Conservation (phyloP, 23 tunicate species). For the Aplidium turbinatum region DNA sequence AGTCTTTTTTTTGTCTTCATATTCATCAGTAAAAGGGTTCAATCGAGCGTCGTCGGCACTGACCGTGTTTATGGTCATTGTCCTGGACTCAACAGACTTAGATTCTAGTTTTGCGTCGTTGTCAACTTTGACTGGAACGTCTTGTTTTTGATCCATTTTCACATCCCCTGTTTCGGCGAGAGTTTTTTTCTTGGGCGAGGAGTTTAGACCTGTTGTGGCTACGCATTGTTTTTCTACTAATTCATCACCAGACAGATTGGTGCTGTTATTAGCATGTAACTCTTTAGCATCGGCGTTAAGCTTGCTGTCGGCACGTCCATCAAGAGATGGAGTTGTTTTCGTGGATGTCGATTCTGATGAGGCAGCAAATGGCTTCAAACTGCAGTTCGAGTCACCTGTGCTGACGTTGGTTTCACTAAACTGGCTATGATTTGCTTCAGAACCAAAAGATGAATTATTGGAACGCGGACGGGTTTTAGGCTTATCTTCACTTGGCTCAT, state of each 20-base stretch:
- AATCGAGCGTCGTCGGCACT: conserved; percentile 36
- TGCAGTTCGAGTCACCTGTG: not conserved
- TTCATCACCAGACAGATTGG: conserved; percentile 30
- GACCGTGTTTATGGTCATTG: conserved; percentile 9
- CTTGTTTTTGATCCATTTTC: not conserved
- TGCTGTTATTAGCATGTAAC: not conserved
- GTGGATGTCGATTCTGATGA: not conserved
- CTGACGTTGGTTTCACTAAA: not conserved
- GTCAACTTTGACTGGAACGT: not conserved
- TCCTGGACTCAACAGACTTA: not conserved
- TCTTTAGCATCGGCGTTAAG: not conserved
- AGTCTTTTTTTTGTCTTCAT: conserved; percentile 36
- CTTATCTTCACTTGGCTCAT: not conserved
- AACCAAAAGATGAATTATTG: not conserved
- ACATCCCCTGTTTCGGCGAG: not conserved
- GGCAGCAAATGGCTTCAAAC: not conserved
- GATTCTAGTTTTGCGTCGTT: not conserved
- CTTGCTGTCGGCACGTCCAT: not conserved
- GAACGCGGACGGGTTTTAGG: conserved; percentile 10
- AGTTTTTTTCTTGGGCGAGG: too few relatives aligned
- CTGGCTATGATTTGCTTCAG: not conserved
- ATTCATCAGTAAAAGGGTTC: conserved; percentile 67
- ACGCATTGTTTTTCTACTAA: not conserved
- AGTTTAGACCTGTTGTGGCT: too few relatives aligned
- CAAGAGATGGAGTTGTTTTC: not conserved